These are phyloP conservation scores for Nephotettix cincticeps DNA, from an alignment of 1,140 invertebrate genomes.

Conservation along the genomic window DNA sequence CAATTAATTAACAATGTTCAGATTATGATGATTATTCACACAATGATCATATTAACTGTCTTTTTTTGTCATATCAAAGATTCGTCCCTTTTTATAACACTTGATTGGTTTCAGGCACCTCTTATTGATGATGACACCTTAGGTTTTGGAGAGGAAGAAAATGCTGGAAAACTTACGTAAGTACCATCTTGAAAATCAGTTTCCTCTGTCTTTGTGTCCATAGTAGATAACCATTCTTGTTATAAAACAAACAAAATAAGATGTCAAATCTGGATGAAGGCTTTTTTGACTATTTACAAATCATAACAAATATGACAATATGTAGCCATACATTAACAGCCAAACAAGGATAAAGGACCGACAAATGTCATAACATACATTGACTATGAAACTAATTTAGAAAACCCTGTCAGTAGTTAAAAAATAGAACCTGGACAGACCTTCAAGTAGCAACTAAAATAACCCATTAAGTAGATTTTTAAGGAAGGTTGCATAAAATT, in stretches of 20 bases:
- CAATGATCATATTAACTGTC: too few relatives aligned
- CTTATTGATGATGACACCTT: slow-evolving; percentile 68
- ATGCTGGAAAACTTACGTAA: slow-evolving; percentile 54
- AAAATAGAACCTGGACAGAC: too few relatives aligned
- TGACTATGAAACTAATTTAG: too few relatives aligned
- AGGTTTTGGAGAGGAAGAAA: slow-evolving; percentile 82
- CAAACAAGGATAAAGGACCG: neutral
- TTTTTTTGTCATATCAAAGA: too few relatives aligned
- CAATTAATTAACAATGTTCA: too few relatives aligned
- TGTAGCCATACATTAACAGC: neutral
- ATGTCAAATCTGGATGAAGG: too few relatives aligned
- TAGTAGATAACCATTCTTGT: neutral
- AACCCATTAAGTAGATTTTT: too few relatives aligned
- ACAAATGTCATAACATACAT: too few relatives aligned
- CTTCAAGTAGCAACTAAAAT: too few relatives aligned
- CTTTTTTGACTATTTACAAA: neutral
- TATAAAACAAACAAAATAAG: neutral
- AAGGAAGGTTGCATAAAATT: too few relatives aligned
- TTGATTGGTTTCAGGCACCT: slow-evolving; percentile 31
- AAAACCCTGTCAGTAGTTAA: too few relatives aligned
- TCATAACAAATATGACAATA: neutral
- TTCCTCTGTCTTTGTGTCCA: slow-evolving; percentile 26
- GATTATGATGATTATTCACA: too few relatives aligned
- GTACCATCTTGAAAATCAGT: slow-evolving; percentile 28
- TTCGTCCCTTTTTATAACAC: neutral